phyloP scores from a whole-genome alignment of 1,140 invertebrate species.

The Gyrodactylus salaris region DNA sequence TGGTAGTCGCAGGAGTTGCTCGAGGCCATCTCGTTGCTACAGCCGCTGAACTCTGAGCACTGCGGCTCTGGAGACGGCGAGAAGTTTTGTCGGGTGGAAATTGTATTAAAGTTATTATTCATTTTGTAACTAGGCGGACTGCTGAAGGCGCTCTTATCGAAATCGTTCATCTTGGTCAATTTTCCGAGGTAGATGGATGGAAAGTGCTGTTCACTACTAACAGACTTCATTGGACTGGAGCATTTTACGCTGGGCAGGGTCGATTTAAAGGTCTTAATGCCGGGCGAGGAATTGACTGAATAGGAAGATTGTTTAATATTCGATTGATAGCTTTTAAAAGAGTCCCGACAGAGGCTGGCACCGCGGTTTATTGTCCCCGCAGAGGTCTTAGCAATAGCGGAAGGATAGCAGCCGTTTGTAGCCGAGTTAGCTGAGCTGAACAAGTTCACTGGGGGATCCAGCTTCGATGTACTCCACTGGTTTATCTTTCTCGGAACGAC shows the following conservation, averaged over 20 bases:
- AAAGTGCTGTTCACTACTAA: background rate
- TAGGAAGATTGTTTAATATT: too few species aligned
- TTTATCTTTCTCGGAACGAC: background rate
- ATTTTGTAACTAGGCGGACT: background rate
- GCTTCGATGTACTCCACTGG: background rate
- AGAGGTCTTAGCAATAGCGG: background rate
- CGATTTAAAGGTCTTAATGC: too few species aligned
- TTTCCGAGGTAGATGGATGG: background rate
- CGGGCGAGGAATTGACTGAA: too few species aligned
- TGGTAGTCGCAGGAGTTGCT: too few species aligned
- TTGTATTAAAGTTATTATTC: background rate
- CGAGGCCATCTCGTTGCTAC: background rate
- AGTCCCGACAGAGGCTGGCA: background rate
- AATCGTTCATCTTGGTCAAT: background rate
- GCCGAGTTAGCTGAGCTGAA: background rate
- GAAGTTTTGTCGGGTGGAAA: background rate
- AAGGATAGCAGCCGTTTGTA: background rate
- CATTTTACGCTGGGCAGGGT: too few species aligned
- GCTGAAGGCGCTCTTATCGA: background rate
- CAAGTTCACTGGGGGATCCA: background rate
- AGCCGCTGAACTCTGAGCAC: background rate
- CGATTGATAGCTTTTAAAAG: too few species aligned
- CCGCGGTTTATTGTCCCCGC: too few species aligned
- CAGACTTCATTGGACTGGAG: background rate
- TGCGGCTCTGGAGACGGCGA: background rate